Evolutionary conservation across 1,140 invertebrate genomes (phyloP), one percentile per base, ranked within the genome.

Genomic region (Drusus annulatus): DNA sequence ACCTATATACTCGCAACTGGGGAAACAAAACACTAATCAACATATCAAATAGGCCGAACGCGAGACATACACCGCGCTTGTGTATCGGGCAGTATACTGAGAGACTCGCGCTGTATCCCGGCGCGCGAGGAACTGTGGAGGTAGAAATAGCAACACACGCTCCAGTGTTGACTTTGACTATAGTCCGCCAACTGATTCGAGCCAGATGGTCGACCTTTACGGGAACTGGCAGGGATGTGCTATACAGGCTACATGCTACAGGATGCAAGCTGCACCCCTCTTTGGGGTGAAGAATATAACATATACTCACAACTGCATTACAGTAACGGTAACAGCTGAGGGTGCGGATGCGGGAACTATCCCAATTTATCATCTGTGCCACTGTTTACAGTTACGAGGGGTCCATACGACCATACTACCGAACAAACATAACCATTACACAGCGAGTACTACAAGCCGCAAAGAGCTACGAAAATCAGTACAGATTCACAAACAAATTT

Each of bases 151-250:
- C 65, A 4, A 31, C 19, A 19, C 69, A 25, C 62, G 19, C 52
- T 75, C 71, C 71, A 58, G 71, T 13, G 10, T 10, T 19, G 68
- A 71, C 3, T 63, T 10, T 19, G 68, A 71, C 3, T 63, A 17
- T 62, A 25, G 25, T 21, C 52, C 56, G 69, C 69, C 50, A 62
- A 78, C 80, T 81, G 80, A 81, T 78, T 63, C 63, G 45, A 75
- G 80, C 80, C 80, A 81, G 80, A 81, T 78, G 80, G 65, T 75
- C 28, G 36, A 23, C 52, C 54, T 31, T 51, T 28, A 36, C 63
- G 28, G 69, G 69, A 62, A 76, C 28, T 17, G 21, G 56, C 62
- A 65, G 56, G 62, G 58, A 77, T 81, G 69, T 71, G 62, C 36
- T 45, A 45, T 45, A 45, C 36, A 7, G 8, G 31, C 36, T 45